A percentile compares a stretch with the other conserved stretches of the same genome.
These are phyloP conservation scores for Illadopsis cleaveri DNA, from an alignment of 2,113 vertebrate genomes.

Conservation along the genomic window DNA sequence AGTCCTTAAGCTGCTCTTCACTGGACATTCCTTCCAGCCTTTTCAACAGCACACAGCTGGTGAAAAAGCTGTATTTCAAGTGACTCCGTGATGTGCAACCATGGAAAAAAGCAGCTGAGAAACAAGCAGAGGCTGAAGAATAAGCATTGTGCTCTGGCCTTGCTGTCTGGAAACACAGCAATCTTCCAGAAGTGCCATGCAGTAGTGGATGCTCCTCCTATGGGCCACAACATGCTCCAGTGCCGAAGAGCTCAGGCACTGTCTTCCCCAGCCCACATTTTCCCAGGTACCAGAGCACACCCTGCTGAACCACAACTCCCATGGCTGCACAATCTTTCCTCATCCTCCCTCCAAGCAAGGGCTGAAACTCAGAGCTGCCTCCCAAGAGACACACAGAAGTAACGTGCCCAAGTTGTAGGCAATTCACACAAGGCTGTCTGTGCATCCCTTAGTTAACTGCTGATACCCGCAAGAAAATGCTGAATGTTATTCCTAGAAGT, in stretches of 20 bases:
- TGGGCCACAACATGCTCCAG: not conserved
- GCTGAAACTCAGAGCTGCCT: not conserved
- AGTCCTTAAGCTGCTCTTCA: not conserved
- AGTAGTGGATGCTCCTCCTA: not conserved
- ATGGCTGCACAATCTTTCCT: not conserved
- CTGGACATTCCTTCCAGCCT: not conserved
- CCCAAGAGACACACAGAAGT: not conserved
- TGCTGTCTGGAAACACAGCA: not conserved
- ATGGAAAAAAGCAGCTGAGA: not conserved
- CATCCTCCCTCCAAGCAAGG: not conserved
- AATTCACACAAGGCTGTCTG: not conserved
- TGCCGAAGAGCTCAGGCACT: not conserved
- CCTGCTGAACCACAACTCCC: not conserved
- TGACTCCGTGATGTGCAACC: not conserved
- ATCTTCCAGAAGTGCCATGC: not conserved
- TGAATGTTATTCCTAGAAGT: not conserved
- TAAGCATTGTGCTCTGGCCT: not conserved
- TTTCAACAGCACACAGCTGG: not conserved
- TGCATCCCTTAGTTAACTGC: not conserved
- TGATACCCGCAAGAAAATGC: not conserved
- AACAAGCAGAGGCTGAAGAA: not conserved
- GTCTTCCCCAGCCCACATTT: not conserved
- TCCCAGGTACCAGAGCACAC: not conserved
- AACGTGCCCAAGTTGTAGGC: fast-evolving
- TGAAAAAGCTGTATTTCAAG: not conserved